A percentile compares a stretch with the other conserved stretches of the same genome.
These are phyloP conservation scores for Tokudaia tokunoshimensis DNA, from an alignment of 2,797 vertebrate species.

Conservation along the genomic window DNA sequence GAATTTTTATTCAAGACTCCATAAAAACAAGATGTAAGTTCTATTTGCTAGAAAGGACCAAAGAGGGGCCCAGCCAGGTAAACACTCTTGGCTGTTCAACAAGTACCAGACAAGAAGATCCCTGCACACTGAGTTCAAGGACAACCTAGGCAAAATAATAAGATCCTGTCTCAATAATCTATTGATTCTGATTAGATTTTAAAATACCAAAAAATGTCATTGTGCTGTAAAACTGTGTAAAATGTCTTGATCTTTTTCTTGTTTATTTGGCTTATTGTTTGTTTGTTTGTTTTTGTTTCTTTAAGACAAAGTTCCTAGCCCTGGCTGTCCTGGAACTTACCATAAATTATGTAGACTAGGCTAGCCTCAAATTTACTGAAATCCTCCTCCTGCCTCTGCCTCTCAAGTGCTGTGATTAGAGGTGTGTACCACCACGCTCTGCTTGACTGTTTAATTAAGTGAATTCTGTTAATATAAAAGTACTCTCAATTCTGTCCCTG, in stretches of 20 bases:
- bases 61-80: not conserved
- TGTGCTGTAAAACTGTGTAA: not conserved
- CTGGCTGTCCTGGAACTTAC: not conserved
- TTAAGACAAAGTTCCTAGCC: not conserved
- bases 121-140: not conserved
- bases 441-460: not conserved
- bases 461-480: slow-evolving; percentile 10
- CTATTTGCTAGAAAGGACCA: not conserved
- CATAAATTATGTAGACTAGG: not conserved
- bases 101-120: too few relatives aligned
- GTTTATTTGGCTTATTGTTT: not conserved
- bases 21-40: slow-evolving; percentile 10
- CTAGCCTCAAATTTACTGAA: not conserved
- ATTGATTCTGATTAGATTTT: not conserved
- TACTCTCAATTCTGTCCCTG: not conserved
- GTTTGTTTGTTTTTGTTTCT: not conserved
- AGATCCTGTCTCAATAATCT: not conserved
- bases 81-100: not conserved
- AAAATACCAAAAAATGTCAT: not conserved
- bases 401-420: not conserved
- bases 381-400: not conserved
- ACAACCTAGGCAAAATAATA: not conserved
- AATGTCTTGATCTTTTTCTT: slow-evolving; percentile 30
- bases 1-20: not conserved
- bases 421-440: not conserved